Conservation (phyloP, 2,113 vertebrate species). For the Chaetura pelagica region DNA sequence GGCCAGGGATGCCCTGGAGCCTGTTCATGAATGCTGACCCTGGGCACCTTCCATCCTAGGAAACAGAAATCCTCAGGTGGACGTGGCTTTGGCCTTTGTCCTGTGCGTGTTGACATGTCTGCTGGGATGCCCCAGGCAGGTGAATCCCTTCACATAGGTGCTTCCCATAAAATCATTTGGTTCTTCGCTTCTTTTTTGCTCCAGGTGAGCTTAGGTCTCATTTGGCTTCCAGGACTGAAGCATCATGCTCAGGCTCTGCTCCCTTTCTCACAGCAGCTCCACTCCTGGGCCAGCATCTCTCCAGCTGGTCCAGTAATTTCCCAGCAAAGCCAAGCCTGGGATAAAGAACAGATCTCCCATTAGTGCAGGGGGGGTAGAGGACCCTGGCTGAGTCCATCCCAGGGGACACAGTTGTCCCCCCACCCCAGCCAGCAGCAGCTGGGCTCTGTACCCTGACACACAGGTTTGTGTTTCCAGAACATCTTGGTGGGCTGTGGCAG, state of each 20-base stretch:
- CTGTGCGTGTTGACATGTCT: not conserved
- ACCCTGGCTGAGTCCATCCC: not conserved
- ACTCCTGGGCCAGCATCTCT: not conserved
- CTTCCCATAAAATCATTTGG: accelerated
- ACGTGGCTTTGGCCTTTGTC: not conserved
- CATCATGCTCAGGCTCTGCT: accelerated
- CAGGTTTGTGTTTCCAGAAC: not conserved
- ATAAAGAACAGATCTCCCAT: not conserved
- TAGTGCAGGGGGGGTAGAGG: not conserved
- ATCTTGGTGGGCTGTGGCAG: not conserved
- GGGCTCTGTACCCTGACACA: not conserved
- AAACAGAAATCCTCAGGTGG: not conserved
- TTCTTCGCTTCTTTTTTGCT: not conserved
- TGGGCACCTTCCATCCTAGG: not conserved
- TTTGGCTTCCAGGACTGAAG: accelerated
- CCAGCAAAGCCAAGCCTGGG: not conserved
- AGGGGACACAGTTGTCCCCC: accelerated
- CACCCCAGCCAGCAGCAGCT: accelerated
- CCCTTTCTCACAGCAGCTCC: not conserved
- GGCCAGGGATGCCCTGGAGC: not conserved
- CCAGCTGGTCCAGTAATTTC: not conserved
- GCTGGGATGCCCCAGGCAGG: not conserved
- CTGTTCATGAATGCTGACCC: accelerated
- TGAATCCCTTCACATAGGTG: not conserved
- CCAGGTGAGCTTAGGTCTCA: accelerated